A percentile compares a stretch with the other conserved stretches of the same genome.
phyloP scores from a whole-genome alignment of 2,113 vertebrate genomes.

The Sinosuthora webbiana region DNA sequence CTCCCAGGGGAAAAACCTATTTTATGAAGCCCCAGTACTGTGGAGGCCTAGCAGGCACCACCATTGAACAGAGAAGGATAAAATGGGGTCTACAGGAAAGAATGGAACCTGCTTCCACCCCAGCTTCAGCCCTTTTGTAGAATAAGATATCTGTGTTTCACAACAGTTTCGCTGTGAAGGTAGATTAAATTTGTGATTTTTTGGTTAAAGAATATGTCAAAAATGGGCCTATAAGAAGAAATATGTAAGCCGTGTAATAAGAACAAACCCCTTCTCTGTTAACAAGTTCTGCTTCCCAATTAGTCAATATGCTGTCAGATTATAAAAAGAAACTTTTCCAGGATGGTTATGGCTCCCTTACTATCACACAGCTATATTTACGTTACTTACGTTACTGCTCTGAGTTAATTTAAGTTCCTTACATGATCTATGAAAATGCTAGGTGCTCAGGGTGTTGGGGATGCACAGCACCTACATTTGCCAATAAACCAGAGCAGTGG shows the following conservation, averaged over 20 bases:
- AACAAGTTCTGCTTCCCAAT: neutral
- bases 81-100: neutral
- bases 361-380: neutral
- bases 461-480: neutral
- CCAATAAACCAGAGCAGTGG: neutral
- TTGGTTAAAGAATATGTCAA: neutral
- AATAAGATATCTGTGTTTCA: neutral
- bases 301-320: neutral
- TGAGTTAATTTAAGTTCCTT: neutral
- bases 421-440: neutral
- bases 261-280: neutral
- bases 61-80: neutral
- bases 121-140: neutral
- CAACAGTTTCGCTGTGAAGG: rapidly evolving
- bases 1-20: neutral
- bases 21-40: neutral
- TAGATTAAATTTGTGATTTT: neutral
- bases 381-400: rapidly evolving
- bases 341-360: neutral
- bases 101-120: neutral
- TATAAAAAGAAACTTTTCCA: neutral
- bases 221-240: neutral
- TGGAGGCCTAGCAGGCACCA: neutral
- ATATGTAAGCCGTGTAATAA: neutral
- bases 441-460: neutral